phyloP scores from a whole-genome alignment of 2,888 invertebrate genomes.

The Stenodera caucasica region DNA sequence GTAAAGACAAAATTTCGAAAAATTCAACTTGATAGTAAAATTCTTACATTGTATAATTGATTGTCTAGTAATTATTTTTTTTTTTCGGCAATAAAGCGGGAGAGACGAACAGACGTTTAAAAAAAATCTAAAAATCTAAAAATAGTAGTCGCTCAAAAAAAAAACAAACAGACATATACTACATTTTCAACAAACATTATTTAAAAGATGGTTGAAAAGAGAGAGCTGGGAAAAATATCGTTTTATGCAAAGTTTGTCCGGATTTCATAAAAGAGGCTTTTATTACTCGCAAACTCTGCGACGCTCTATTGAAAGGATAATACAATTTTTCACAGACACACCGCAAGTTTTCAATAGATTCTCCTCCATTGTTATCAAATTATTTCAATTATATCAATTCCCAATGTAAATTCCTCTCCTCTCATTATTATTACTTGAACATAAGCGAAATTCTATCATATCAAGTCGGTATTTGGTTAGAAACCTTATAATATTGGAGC shows the following conservation, averaged over 20 bases:
- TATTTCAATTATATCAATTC: neutral
- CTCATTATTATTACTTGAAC: neutral
- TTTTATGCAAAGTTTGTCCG: neutral
- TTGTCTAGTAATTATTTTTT: neutral
- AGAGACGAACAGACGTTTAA: neutral
- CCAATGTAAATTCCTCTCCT: neutral
- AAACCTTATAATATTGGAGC: constrained; percentile 2
- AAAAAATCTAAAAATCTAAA: too few species aligned
- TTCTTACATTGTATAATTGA: constrained; percentile 10
- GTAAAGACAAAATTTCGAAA: neutral
- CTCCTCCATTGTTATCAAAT: neutral
- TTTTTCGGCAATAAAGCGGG: too few species aligned
- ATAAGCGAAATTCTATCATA: too few species aligned
- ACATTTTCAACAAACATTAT: neutral
- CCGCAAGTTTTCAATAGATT: neutral
- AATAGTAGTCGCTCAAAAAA: too few species aligned
- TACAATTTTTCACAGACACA: neutral
- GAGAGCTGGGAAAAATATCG: neutral
- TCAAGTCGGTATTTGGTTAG: neutral
- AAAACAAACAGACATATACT: neutral
- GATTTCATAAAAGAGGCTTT: neutral
- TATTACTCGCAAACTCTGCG: neutral
- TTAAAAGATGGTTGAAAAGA: neutral
- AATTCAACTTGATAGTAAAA: neutral
- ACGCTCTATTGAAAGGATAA: neutral